These are phyloP conservation scores for Leucania comma DNA, from an alignment of 2,888 invertebrate species.

Conservation along the genomic window DNA sequence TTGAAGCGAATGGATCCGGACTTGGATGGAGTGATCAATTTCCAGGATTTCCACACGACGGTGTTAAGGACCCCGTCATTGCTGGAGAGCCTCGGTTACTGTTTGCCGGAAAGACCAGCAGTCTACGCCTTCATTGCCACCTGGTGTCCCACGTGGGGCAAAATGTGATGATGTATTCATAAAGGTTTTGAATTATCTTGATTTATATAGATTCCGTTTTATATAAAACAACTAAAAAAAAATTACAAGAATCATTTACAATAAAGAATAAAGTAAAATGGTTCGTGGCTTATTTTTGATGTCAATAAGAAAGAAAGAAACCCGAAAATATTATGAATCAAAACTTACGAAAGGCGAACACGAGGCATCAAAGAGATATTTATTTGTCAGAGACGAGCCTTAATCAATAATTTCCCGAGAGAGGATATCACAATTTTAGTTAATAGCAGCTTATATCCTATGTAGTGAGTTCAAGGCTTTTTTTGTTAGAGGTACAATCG, in stretches of 20 bases:
- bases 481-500: conserved; percentile 20
- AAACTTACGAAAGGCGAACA: background rate
- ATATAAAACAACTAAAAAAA: background rate
- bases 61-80: conserved; percentile 92
- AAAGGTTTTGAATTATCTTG: background rate
- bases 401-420: conserved; percentile 47
- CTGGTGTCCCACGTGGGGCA: conserved; percentile 85
- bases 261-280: conserved; percentile 4
- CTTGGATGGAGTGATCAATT: conserved; percentile 93
- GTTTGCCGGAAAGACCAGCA: conserved; percentile 92
- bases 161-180: conserved; percentile 72
- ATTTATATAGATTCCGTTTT: background rate
- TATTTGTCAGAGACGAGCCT: background rate
- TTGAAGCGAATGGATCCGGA: conserved; percentile 94
- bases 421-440: conserved; percentile 33
- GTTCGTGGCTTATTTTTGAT: background rate
- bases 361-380: conserved; percentile 3
- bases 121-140: conserved; percentile 84
- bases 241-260: conserved; percentile 1
- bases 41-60: conserved; percentile 92
- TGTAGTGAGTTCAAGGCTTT: conserved; percentile 19
- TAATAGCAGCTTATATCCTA: conserved; percentile 29
- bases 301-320: background rate
- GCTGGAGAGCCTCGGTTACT: conserved; percentile 93
- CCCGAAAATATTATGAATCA: no score